Evolutionary conservation across 2,888 invertebrate species (phyloP).

Genomic region (Cryptocephalus primarius): DNA sequence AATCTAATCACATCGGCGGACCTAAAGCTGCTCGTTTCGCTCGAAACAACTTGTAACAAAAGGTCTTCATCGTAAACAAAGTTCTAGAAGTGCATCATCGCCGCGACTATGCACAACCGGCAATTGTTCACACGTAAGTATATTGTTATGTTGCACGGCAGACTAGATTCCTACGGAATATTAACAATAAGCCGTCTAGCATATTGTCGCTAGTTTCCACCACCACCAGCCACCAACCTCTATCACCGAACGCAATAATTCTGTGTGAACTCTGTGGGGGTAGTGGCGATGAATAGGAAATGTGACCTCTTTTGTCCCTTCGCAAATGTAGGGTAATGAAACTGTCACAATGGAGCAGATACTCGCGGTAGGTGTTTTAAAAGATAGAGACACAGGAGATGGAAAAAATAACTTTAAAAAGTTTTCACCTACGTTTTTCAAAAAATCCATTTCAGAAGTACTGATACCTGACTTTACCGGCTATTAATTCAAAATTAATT

Average conservation of each 20-base stretch:
- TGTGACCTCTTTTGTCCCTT: conserved; percentile 18
- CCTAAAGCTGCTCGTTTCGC: no score
- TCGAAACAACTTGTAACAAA: not conserved
- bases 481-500: no score
- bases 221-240: not conserved
- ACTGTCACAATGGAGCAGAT: conserved; percentile 4
- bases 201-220: no score
- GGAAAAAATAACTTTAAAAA: no score
- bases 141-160: not conserved
- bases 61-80: not conserved
- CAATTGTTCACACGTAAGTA: not conserved
- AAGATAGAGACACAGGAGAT: no score
- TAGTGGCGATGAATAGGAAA: conserved; percentile 14
- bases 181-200: not conserved
- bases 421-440: no score
- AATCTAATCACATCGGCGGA: no score
- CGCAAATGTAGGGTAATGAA: conserved; percentile 21
- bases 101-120: not conserved
- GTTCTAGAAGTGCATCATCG: not conserved
- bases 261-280: conserved; percentile 20
- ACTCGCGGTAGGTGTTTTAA: no score
- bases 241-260: conserved; percentile 1
- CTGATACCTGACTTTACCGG: no score
- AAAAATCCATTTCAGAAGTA: no score
- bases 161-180: not conserved